phyloP scores from a whole-genome alignment of 1,140 invertebrate species.

The Trachymyrmex cornetzi region DNA sequence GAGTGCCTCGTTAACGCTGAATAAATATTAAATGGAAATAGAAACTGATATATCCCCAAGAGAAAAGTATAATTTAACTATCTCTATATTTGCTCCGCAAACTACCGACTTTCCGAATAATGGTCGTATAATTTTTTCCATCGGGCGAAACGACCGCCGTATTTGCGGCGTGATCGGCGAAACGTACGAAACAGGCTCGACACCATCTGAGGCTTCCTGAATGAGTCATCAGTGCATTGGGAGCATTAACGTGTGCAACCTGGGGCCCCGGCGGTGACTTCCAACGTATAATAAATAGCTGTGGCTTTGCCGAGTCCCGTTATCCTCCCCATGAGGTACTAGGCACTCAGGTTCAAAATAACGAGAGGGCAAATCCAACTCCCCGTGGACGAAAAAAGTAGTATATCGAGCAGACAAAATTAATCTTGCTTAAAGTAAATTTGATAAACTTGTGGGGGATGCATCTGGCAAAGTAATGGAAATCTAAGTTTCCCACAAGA shows the following conservation, averaged over 20 bases:
- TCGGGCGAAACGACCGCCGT: slow-evolving; percentile 62
- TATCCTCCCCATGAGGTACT: slow-evolving; percentile 64
- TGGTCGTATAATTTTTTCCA: slow-evolving; percentile 36
- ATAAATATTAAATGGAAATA: slow-evolving; percentile 35
- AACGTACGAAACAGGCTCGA: slow-evolving; percentile 71
- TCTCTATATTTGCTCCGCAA: slow-evolving; percentile 25
- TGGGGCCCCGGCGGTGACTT: slow-evolving; percentile 72
- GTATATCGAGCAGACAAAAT: slow-evolving; percentile 13
- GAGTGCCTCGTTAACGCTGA: neutral
- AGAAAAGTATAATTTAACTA: slow-evolving; percentile 17
- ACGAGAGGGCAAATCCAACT: slow-evolving; percentile 36
- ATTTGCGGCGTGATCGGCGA: slow-evolving; percentile 80
- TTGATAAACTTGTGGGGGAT: slow-evolving; percentile 35
- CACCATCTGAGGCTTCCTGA: slow-evolving; percentile 81
- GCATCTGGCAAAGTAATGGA: neutral
- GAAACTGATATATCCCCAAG: neutral
- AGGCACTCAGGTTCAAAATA: slow-evolving; percentile 47
- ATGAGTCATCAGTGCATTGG: slow-evolving; percentile 82
- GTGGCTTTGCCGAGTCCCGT: slow-evolving; percentile 72
- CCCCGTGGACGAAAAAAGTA: slow-evolving; percentile 27
- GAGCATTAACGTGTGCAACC: slow-evolving; percentile 80
- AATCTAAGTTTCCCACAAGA: slow-evolving; percentile 21
- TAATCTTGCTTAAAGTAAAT: slow-evolving; percentile 42
- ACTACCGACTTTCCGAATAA: slow-evolving; percentile 45
- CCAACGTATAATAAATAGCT: slow-evolving; percentile 79